Evolutionary conservation across 2,113 vertebrate genomes (phyloP), one percentile per base, ranked within the genome.

Genomic region (Coturnix japonica): DNA sequence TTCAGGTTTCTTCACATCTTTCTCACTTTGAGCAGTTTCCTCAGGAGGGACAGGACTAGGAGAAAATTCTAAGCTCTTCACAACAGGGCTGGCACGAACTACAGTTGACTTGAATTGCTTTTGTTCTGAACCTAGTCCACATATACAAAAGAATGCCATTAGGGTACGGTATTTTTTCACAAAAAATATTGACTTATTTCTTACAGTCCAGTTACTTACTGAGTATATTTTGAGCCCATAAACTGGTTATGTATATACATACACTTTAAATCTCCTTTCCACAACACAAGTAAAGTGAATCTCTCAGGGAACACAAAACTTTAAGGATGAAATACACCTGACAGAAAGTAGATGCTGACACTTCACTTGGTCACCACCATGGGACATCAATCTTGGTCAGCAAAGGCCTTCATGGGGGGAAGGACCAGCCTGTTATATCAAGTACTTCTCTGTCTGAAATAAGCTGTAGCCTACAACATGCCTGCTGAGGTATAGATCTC

Each of bases 61-160:
- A 66, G 87, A 82, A 35, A 97, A 85, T 67, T 94, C 96, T 87
- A 97, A 61, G n/a, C 94, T 95, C 87, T 96, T 96, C 90, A 95
- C 91, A 9, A 91, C 84, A 2, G 96, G 94, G 87, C 96, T 96
- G 56, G 92, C 94, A 87, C 97, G 96, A 57, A 94, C 96, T 93
- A 97, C 94, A 7, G 95, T 91, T 41, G 97, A 95, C 26, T 93
- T 97, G 60, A 97, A 96, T 67, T 97, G 96, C 66, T 91, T 97
- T n/a, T 93, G 93, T 85, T 96, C 97, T 95, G 95, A 94, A 95
- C 39, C 57, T 41, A 80, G 61, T 43, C 33, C 39, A 65, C 14
- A 65, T 25, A 88, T 33, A 47, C 3, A 84, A 51, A 28, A 84
- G 21, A 84, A 90, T 0, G 2, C 46, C 76, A 33, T 39, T 72